A percentile compares a stretch with the other conserved stretches of the same genome.
These are phyloP conservation scores for Temnothorax unifasciatus DNA, from an alignment of 2,888 invertebrate genomes.

Conservation along the genomic window DNA sequence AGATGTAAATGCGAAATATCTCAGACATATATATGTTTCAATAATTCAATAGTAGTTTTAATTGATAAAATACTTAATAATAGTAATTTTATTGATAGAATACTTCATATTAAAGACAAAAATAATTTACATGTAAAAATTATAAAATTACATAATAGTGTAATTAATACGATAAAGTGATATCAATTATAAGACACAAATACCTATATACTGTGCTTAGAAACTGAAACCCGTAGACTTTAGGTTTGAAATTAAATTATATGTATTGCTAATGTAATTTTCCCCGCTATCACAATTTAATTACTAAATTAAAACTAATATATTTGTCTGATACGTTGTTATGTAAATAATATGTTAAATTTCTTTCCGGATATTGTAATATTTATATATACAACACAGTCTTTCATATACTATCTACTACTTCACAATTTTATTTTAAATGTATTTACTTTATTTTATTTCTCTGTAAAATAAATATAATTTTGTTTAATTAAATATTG, in stretches of 20 bases:
- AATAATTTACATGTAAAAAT: background rate
- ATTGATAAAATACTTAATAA: no score
- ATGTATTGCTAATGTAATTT: conserved; percentile 4
- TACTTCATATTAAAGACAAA: background rate
- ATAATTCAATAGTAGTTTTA: no score
- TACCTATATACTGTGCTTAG: background rate
- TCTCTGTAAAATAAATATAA: background rate
- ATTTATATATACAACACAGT: background rate
- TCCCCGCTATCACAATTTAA: background rate
- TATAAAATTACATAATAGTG: no score
- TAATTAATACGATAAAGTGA: background rate
- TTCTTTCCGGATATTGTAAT: background rate
- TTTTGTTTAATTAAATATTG: conserved; percentile 5
- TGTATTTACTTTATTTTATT: background rate
- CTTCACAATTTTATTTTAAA: background rate
- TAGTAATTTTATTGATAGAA: no score
- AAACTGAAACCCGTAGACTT: background rate
- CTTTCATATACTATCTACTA: background rate
- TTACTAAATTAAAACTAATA: no score
- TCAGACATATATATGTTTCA: no score
- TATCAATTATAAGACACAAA: background rate
- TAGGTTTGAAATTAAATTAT: conserved; percentile 2
- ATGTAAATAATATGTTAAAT: background rate
- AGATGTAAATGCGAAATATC: no score
- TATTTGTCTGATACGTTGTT: background rate